Evolutionary conservation across 1,140 invertebrate genomes (phyloP), one percentile per base, ranked within the genome.

Genomic region (Aphis gossypii): DNA sequence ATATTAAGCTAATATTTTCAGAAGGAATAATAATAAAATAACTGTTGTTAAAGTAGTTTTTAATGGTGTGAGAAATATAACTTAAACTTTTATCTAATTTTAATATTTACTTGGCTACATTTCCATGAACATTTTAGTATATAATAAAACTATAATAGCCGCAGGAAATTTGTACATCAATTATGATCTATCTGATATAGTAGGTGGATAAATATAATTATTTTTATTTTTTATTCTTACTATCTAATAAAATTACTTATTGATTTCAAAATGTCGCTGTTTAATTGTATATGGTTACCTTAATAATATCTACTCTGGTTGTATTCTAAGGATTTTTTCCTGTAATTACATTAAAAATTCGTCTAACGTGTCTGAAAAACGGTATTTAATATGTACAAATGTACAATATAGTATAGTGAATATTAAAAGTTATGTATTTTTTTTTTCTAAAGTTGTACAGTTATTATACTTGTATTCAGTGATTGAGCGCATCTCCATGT

Each of bases 51-150:
- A 89, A 54, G 46, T 89, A 76, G 46, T 89, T 89, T 60, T 90
- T 60, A 60, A 60, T 90, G 38, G 54, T 48, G 51, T 90, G 88
- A 90, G 30, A 90, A 90, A 60, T 90, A 41, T 90, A 87, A 89
- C 46, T 35, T 89, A 14, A 18, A 41, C 54, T 90, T 89, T 90
- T 90, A 90, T 90, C 88, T 90, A 41, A 30, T 41, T 90, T 90
- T 90, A 90, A 90, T 90, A 60, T 90, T 60, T 41, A 90, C 54
- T 60, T 3, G 35, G 21, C 41, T 60, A 90, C 5, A 90, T 11
- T 41, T 90, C 23, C 14, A 30, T 30, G 35, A 60, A 56, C 23
- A 41, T 90, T 90, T 90, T 60, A 60, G 60, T 88, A 35, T 11
- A 23, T 76, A n/a, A 60, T 60, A 30, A 25, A 60, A 60, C 8